Evolutionary conservation across 2,797 vertebrate genomes (phyloP).

Genomic region (Heterohyrax brucei): DNA sequence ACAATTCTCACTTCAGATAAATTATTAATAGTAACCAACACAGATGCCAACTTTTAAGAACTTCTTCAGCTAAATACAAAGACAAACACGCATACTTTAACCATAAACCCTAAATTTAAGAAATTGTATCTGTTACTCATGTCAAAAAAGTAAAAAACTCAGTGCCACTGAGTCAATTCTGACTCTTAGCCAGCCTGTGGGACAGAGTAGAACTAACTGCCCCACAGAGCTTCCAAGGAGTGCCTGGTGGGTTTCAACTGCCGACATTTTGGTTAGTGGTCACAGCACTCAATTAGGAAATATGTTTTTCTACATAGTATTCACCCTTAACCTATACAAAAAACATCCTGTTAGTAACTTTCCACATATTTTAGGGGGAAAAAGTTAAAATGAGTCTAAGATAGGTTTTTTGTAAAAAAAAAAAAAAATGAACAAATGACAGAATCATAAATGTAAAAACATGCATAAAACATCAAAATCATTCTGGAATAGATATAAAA

Average conservation of each 20-base stretch:
- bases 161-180: neutral
- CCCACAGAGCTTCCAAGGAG: too few relatives aligned
- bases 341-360: neutral
- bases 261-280: too few relatives aligned
- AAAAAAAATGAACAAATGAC: neutral
- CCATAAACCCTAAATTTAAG: slow-evolving; percentile 55
- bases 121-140: slow-evolving; percentile 49
- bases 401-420: slow-evolving; percentile 1
- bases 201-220: too few relatives aligned
- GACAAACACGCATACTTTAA: slow-evolving; percentile 4
- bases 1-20: slow-evolving; percentile 54
- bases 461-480: slow-evolving; percentile 2
- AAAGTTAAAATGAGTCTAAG: slow-evolving; percentile 1
- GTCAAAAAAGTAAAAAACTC: neutral
- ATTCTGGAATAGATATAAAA: neutral
- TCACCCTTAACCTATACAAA: slow-evolving; percentile 40
- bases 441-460: slow-evolving; percentile 12
- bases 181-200: too few relatives aligned
- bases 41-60: slow-evolving; percentile 54
- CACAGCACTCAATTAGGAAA: neutral
- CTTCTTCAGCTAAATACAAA: slow-evolving; percentile 61
- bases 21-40: slow-evolving; percentile 63
- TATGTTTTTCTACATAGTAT: neutral
- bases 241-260: too few relatives aligned
- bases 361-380: neutral